Evolutionary conservation across 2,888 invertebrate genomes (phyloP).

Genomic region (Pyrochroa serraticornis): DNA sequence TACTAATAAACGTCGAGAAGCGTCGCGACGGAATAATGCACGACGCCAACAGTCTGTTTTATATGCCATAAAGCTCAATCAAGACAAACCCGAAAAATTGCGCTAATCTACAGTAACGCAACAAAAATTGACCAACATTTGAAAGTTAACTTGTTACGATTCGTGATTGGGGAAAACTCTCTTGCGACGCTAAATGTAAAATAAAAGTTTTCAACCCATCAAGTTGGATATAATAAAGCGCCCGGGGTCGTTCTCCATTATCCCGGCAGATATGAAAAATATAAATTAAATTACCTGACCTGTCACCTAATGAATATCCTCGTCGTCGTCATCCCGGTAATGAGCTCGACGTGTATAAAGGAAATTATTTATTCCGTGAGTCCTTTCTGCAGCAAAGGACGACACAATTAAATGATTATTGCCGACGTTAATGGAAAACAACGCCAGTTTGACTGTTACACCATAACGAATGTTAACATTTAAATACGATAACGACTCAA

Average conservation of each 20-base stretch:
- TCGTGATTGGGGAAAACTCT: too few relatives aligned
- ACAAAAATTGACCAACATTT: too few relatives aligned
- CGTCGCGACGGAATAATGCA: neutral
- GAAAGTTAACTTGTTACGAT: too few relatives aligned
- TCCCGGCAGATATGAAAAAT: constrained; percentile 19
- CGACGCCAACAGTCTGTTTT: neutral
- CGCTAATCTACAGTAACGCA: too few relatives aligned
- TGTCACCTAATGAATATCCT: constrained; percentile 20
- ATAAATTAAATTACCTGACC: constrained; percentile 23
- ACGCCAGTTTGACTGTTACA: too few relatives aligned
- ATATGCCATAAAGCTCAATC: constrained; percentile 12
- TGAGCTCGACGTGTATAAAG: constrained; percentile 10
- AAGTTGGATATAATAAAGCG: constrained; percentile 19
- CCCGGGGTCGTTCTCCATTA: constrained; percentile 15
- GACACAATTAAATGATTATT: too few relatives aligned
- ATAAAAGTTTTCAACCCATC: too few relatives aligned
- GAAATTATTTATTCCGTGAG: constrained; percentile 12
- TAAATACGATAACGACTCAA: neutral
- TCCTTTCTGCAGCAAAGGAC: too few relatives aligned
- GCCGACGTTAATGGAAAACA: too few relatives aligned
- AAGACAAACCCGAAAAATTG: neutral
- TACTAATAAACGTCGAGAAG: constrained; percentile 25
- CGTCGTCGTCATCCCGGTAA: constrained; percentile 8
- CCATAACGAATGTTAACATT: neutral
- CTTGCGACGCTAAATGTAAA: too few relatives aligned